A percentile compares a stretch with the other conserved stretches of the same genome.
Evolutionary conservation across 2,888 invertebrate species (phyloP).

Genomic region (Muscina levida): DNA sequence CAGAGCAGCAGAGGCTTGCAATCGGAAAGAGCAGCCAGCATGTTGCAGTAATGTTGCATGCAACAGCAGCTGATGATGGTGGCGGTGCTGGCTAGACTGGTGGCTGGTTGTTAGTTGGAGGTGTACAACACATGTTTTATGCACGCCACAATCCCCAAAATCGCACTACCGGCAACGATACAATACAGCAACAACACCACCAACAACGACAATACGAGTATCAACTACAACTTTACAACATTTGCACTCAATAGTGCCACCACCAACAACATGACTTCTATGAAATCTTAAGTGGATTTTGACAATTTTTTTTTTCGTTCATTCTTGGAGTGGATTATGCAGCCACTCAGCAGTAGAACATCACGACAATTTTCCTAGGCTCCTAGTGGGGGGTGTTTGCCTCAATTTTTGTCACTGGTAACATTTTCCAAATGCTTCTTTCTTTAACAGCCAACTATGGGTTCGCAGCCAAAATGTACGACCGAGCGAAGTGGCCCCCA

Average conservation of each 20-base stretch:
- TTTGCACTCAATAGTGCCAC: neutral
- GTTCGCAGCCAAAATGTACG: too few species aligned
- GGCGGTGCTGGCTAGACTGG: conserved; percentile 16
- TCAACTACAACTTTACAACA: neutral
- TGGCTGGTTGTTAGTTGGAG: conserved; percentile 52
- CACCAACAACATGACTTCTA: conserved; percentile 1
- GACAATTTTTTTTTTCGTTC: conserved; percentile 33
- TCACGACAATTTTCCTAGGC: conserved; percentile 28
- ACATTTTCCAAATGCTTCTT: conserved; percentile 17
- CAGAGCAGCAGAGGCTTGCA: neutral
- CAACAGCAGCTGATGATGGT: conserved; percentile 3
- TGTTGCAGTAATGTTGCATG: conserved; percentile 4
- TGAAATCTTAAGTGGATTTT: too few species aligned
- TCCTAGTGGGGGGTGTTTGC: conserved; percentile 45
- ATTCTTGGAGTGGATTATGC: conserved; percentile 9
- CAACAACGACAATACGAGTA: too few species aligned
- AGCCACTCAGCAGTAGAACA: conserved; percentile 29
- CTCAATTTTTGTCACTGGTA: neutral
- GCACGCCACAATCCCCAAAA: conserved; percentile 59
- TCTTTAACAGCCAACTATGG: too few species aligned
- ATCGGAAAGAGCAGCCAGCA: neutral
- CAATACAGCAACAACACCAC: neutral
- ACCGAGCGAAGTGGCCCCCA: neutral
- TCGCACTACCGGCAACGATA: neutral
- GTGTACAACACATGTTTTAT: conserved; percentile 64